Conservation (phyloP, 2,113 vertebrate species). For the Emydocephalus ijimae region DNA sequence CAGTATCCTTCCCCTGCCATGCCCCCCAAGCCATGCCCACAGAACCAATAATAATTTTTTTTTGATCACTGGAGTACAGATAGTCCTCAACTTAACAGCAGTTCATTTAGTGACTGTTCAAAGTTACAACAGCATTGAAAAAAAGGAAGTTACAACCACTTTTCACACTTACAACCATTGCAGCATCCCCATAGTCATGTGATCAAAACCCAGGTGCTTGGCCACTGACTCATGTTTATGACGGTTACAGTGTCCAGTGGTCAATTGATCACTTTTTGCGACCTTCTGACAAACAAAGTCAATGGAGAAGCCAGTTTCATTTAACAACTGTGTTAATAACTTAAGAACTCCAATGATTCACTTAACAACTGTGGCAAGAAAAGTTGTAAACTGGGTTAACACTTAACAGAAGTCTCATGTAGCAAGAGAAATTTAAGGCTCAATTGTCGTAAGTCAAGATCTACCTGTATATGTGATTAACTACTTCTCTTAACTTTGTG, state of each 20-base stretch:
- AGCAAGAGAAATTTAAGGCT: neutral
- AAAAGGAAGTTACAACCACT: neutral
- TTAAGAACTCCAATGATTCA: neutral
- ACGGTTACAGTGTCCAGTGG: neutral
- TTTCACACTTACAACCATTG: neutral
- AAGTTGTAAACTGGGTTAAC: neutral
- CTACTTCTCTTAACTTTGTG: neutral
- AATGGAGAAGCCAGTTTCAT: neutral
- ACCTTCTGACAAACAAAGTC: neutral
- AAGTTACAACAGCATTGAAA: neutral
- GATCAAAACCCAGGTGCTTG: neutral
- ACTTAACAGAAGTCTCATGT: neutral
- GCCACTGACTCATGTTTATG: neutral
- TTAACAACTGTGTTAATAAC: neutral
- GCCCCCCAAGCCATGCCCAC: too few relatives aligned
- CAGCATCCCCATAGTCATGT: neutral
- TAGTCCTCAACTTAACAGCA: neutral
- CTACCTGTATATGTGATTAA: neutral
- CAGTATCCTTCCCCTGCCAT: too few relatives aligned
- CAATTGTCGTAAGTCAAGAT: neutral
- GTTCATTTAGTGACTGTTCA: neutral
- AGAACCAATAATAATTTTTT: too few relatives aligned
- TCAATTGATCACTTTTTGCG: neutral
- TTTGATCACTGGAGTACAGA: too few relatives aligned
- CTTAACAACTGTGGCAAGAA: neutral